Evolutionary conservation across 2,888 invertebrate genomes (phyloP), one percentile per base, ranked within the genome.

Genomic region (Branchinecta sandiegonensis): DNA sequence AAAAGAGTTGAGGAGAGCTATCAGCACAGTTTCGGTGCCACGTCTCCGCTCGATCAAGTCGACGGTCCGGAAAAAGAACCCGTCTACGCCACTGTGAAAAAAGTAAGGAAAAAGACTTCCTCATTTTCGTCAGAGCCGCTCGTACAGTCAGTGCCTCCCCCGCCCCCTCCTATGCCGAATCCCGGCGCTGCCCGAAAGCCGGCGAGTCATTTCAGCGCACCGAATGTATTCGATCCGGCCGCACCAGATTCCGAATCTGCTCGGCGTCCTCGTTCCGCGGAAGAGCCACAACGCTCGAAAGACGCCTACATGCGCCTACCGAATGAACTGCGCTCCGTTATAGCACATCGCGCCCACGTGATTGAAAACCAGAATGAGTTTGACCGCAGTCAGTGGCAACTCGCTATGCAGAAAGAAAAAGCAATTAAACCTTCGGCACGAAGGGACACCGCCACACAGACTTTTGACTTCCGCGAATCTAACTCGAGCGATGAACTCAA

Each of bases 121-220:
- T 14, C n/a, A 56, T 14, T 14, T 9, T n/a, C 14, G 17, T 56
- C 56, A 56, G n/a, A 8, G 17, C n/a, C n/a, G 9, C 14, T 56
- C 17, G 17, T 56, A 8, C 37, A 37, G 6, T 37, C 37, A 37
- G 37, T 0, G 37, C 37, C 37, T 37, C 23, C 63, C n/a, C 9
- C 63, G n/a, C 63, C 63, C 10, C 63, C 63, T 56, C 63, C 63
- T 2, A 56, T 56, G 63, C 63, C 63, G 12, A 56, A 56, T n/a
- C n/a, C 9, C 8, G 14, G 2, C 1, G 63, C n/a, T n/a, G 14
- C 63, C 12, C 63, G 63, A 3, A 56, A 56, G 23, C 63, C 63
- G n/a, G 63, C 63, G n/a, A 56, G 63, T 23, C 63, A 56, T 56
- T 56, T 56, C 63, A 56, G 63, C 63, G n/a, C 63, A n/a, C 63